Evolutionary conservation across 2,797 vertebrate genomes (phyloP).

Genomic region (Pelodytes ibericus): DNA sequence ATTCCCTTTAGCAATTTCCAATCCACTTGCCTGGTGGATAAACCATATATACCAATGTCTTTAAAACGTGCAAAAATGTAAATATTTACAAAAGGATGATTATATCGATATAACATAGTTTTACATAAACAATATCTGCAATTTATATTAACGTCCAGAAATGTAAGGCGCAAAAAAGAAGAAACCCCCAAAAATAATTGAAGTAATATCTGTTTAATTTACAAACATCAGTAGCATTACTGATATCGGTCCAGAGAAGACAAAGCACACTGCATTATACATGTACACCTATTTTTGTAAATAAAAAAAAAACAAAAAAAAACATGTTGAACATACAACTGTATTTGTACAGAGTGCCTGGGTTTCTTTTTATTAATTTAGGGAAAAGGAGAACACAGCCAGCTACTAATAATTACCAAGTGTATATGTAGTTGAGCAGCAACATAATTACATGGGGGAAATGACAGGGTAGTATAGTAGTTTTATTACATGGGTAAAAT

Average conservation of each 20-base stretch:
- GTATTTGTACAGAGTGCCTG: conserved; percentile 87
- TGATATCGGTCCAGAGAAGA: conserved; percentile 93
- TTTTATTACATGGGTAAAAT: conserved; percentile 87
- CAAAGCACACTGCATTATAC: conserved; percentile 88
- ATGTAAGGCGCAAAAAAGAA: conserved; percentile 63
- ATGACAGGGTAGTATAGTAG: conserved; percentile 91
- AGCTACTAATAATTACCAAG: conserved; percentile 86
- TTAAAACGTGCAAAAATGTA: too few relatives aligned
- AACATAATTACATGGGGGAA: conserved; percentile 91
- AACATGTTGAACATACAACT: conserved; percentile 75
- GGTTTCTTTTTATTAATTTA: conserved; percentile 69
- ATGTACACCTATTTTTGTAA: conserved; percentile 75
- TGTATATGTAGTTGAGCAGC: conserved; percentile 94
- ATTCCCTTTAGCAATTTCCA: too few relatives aligned
- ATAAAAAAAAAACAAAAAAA: conserved; percentile 68
- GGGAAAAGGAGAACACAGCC: conserved; percentile 83
- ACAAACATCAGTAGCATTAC: conserved; percentile 94
- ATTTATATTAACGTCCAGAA: not conserved
- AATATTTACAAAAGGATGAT: too few relatives aligned
- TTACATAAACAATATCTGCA: not conserved
- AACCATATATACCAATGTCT: too few relatives aligned
- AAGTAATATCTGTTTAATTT: conserved; percentile 99
- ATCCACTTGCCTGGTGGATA: too few relatives aligned
- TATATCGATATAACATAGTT: too few relatives aligned
- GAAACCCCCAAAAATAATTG: conserved; percentile 73